Evolutionary conservation across 2,113 vertebrate genomes (phyloP).

Genomic region (Albula goreensis): DNA sequence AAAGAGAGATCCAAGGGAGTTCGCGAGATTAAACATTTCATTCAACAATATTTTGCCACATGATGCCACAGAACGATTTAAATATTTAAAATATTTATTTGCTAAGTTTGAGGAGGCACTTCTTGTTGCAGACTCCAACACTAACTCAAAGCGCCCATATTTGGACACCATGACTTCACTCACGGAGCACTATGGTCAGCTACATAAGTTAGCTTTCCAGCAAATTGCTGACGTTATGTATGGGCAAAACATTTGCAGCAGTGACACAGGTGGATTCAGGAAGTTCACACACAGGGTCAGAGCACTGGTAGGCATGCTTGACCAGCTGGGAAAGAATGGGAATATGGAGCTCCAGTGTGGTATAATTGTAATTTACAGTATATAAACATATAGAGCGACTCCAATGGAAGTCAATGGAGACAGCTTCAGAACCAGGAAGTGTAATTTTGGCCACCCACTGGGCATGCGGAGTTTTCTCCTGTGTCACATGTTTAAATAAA

Average conservation of each 20-base stretch:
- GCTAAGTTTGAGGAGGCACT: slow-evolving; percentile 19
- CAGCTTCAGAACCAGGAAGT: no score
- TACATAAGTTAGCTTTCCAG: slow-evolving; percentile 18
- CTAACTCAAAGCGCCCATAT: slow-evolving; percentile 12
- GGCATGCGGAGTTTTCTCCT: no score
- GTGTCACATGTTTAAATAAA: no score
- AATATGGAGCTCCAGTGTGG: no score
- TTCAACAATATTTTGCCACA: slow-evolving; percentile 3
- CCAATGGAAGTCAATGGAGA: no score
- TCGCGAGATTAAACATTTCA: slow-evolving; percentile 9
- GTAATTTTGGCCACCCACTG: no score
- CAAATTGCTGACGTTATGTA: slow-evolving; percentile 22
- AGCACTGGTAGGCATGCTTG: no score
- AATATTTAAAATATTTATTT: slow-evolving; percentile 17
- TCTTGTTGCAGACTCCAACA: slow-evolving; percentile 19
- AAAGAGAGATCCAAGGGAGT: slow-evolving; percentile 7
- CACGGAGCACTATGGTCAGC: slow-evolving; percentile 20
- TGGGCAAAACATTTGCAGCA: neutral
- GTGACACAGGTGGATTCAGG: neutral
- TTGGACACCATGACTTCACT: slow-evolving; percentile 10
- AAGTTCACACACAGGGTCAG: no score
- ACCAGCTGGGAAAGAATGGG: no score
- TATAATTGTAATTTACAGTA: no score
- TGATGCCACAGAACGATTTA: neutral
- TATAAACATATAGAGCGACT: no score